Percentiles rank a stretch among this genome's conserved stretches.
Evolutionary conservation across 2,797 vertebrate genomes (phyloP).

Genomic region (Cossypha dichroa): DNA sequence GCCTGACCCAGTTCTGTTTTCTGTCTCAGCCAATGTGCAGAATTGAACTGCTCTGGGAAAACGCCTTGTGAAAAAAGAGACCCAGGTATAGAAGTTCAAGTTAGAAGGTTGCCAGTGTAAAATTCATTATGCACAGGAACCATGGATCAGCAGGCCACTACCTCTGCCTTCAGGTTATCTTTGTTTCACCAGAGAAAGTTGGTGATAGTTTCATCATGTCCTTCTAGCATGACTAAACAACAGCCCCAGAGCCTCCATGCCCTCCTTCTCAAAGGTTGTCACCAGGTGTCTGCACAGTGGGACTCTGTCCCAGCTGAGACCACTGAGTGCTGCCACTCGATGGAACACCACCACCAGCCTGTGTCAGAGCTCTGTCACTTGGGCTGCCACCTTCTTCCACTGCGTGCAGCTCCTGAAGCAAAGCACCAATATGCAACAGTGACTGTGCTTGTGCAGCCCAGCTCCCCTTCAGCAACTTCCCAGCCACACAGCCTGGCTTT

Average conservation of each 20-base stretch:
- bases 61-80: neutral
- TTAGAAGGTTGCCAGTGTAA: neutral
- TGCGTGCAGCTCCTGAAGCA: slow-evolving; percentile 42
- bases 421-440: neutral
- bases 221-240: neutral
- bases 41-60: neutral
- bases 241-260: neutral
- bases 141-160: neutral
- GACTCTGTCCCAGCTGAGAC: neutral
- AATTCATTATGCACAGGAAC: neutral
- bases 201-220: neutral
- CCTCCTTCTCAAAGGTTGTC: neutral
- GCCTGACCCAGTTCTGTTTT: neutral
- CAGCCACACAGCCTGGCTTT: neutral
- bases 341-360: slow-evolving; percentile 21
- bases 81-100: neutral
- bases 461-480: neutral
- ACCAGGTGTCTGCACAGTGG: rapidly evolving
- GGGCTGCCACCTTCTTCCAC: neutral
- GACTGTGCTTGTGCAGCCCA: neutral
- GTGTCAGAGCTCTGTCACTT: neutral
- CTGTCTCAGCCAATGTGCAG: neutral
- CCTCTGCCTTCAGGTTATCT: neutral
- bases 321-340: no score
- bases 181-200: neutral